Evolutionary conservation across 2,797 vertebrate genomes (phyloP).

Genomic region (Xenops minutus): DNA sequence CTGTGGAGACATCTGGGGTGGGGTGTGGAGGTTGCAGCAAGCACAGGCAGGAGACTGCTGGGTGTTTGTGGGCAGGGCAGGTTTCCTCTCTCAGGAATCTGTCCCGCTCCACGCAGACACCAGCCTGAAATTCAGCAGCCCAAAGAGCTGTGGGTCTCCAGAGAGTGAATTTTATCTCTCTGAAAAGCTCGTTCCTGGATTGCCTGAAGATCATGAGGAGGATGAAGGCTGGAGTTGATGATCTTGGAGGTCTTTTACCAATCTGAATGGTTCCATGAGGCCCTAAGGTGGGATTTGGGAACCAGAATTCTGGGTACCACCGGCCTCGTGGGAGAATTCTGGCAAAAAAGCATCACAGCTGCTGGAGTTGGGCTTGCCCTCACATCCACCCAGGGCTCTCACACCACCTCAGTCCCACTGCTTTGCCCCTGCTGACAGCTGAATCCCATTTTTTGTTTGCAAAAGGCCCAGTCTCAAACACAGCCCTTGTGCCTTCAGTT

Average conservation of each 20-base stretch:
- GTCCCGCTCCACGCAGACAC: background rate
- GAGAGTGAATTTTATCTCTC: rapidly evolving
- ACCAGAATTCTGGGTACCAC: background rate
- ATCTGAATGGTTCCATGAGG: background rate
- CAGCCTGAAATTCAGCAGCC: background rate
- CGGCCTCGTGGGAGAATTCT: background rate
- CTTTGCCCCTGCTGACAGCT: background rate
- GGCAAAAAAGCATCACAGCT: background rate
- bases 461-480: background rate
- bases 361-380: background rate
- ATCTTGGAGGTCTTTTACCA: background rate
- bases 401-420: background rate
- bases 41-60: background rate
- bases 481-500: background rate
- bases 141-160: rapidly evolving
- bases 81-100: background rate
- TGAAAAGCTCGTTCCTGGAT: background rate
- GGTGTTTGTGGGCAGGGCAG: background rate
- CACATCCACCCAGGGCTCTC: background rate
- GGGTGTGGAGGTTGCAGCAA: background rate
- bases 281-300: background rate
- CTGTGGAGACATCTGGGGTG: background rate
- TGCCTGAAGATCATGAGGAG: background rate
- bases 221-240: background rate
- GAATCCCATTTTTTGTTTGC: background rate